These are phyloP conservation scores for Oxycera nigricornis DNA, from an alignment of 2,888 invertebrate species.

Conservation along the genomic window DNA sequence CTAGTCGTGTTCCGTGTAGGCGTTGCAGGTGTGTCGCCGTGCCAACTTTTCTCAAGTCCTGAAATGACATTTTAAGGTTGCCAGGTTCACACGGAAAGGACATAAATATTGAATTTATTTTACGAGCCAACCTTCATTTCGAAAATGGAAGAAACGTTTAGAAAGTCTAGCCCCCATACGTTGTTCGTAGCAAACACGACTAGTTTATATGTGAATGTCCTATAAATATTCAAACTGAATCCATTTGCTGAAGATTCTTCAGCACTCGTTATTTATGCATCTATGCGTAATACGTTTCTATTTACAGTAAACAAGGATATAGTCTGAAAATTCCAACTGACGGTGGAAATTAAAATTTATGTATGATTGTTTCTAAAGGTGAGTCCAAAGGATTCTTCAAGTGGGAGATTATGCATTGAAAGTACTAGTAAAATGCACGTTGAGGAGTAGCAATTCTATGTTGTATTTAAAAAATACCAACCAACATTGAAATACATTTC, in stretches of 20 bases:
- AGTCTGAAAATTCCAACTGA: background rate
- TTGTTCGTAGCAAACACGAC: background rate
- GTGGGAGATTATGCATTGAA: no score
- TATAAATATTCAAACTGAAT: background rate
- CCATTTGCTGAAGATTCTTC: background rate
- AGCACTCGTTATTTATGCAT: background rate
- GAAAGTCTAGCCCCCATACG: background rate
- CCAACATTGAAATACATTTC: no score
- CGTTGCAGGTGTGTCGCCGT: background rate
- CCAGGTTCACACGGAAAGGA: background rate
- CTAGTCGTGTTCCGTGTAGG: background rate
- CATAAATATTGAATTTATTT: background rate
- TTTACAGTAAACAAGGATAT: background rate
- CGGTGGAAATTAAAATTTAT: no score
- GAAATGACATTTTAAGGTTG: background rate
- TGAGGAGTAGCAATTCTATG: no score
- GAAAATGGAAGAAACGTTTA: background rate
- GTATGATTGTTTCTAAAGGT: no score
- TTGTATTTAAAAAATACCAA: no score
- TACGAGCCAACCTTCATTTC: background rate
- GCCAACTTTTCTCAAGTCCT: background rate
- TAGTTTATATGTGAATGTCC: background rate
- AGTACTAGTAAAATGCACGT: no score
- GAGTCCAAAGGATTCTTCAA: no score
- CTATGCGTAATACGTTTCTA: background rate